phyloP scores from a whole-genome alignment of 2,888 invertebrate genomes.

The Stenurella melanura region DNA sequence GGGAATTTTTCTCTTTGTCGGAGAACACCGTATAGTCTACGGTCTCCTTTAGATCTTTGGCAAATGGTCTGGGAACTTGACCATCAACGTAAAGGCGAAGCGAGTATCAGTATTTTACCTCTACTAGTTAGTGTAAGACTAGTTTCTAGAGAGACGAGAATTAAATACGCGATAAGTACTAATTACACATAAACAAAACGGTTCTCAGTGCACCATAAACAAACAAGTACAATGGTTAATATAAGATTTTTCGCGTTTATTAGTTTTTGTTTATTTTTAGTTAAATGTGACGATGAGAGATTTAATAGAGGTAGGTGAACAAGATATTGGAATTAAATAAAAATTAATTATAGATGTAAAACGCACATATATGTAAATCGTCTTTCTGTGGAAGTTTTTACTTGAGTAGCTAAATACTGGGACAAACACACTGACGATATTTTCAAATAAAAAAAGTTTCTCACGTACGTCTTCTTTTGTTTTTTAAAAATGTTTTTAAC shows the following conservation, averaged over 20 bases:
- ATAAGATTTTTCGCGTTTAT: slow-evolving; percentile 20
- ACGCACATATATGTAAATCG: background rate
- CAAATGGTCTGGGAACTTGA: slow-evolving; percentile 36
- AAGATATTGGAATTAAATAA: background rate
- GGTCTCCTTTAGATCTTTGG: slow-evolving; percentile 28
- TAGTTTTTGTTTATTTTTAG: slow-evolving; percentile 29
- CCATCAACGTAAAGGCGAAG: slow-evolving; percentile 30
- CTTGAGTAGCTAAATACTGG: no score
- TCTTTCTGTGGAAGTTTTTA: background rate
- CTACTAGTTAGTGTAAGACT: slow-evolving; percentile 20
- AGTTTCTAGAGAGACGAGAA: background rate
- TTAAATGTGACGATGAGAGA: slow-evolving; percentile 15
- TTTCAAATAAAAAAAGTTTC: no score
- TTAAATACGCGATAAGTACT: slow-evolving; percentile 10
- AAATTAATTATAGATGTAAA: background rate
- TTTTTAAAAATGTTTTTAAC: no score
- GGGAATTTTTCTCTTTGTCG: background rate
- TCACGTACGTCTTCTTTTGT: no score
- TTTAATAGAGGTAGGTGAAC: slow-evolving; percentile 16
- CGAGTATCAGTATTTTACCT: slow-evolving; percentile 30
- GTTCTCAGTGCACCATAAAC: slow-evolving; percentile 14
- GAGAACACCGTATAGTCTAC: slow-evolving; percentile 1
- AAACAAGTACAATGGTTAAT: slow-evolving; percentile 4
- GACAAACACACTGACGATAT: no score
- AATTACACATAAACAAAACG: slow-evolving; percentile 11